Evolutionary conservation across 2,888 invertebrate species (phyloP), one percentile per base, ranked within the genome.

Genomic region (Sepiola atlantica): DNA sequence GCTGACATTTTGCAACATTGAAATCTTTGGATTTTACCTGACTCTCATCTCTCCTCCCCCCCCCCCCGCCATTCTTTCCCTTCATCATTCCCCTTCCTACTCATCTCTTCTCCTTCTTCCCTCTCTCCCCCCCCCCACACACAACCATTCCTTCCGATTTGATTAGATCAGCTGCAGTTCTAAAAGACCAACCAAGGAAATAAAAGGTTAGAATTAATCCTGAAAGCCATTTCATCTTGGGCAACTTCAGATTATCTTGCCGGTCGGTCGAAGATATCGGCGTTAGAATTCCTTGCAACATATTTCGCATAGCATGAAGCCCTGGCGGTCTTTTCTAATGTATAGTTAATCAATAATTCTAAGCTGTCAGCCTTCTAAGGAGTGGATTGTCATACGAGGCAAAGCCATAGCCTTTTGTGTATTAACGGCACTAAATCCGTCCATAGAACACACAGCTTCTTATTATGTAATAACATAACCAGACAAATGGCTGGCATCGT

Each of bases 271-370:
- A 77, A 77, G n/a, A 77, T 77, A 77, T 77, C 77, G 32, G 77
- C n/a, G n/a, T 77, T 77, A 77, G 77, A 77, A 77, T 77, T 77
- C 77, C n/a, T 77, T 77, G 77, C n/a, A 77, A 77, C 77, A 77
- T 77, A 77, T 77, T 77, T 77, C 77, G 32, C 77, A 77, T 77
- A n/a, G 77, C 77, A 77, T 77, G 77, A 77, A 77, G 77, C 77
- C 77, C 77, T 77, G n/a, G 77, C 77, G 32, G 77, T n/a, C 77
- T 77, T 77, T 77, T 77, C n/a, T 77, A 16, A n/a, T n/a, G 77
- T n/a, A 77, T 77, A 77, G 77, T 77, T 77, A 77, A 77, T 77
- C 77, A 77, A 77, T 77, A 77, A 77, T 77, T 77, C 77, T 77
- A 77, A 77, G 77, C 77, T 77, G 77, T 77, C 77, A 77, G 77